Evolutionary conservation across 2,113 vertebrate genomes (phyloP).

Genomic region (Lepus americanus): DNA sequence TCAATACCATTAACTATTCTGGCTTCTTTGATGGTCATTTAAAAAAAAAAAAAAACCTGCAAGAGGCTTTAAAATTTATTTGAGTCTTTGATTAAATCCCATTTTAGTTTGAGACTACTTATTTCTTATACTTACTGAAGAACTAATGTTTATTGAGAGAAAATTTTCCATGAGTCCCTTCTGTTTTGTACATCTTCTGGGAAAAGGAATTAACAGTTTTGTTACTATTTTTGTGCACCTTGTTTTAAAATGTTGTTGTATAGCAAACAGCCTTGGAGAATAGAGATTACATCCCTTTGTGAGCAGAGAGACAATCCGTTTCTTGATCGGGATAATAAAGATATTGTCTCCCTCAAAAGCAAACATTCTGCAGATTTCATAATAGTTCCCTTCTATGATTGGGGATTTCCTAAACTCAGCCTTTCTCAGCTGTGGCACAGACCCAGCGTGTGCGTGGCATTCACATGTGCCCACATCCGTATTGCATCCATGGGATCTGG

Average conservation of each 20-base stretch:
- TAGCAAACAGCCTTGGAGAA: neutral
- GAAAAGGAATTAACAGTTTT: neutral
- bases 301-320: neutral
- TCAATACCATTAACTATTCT: neutral
- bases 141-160: neutral
- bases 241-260: neutral
- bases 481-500: neutral
- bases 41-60: neutral
- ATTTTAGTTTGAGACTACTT: neutral
- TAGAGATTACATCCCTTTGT: neutral
- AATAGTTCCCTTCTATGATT: neutral
- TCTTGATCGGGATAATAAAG: neutral
- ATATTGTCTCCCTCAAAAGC: neutral
- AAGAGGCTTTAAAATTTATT: neutral
- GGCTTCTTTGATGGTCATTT: neutral
- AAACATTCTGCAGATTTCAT: neutral
- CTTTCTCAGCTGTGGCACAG: neutral
- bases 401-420: neutral
- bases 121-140: neutral
- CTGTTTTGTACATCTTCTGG: neutral
- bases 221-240: neutral
- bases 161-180: neutral
- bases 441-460: neutral
- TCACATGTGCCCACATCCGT: neutral
- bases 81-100: neutral